Percentiles rank a stretch among this genome's conserved stretches.
Conservation (phyloP, 2,113 vertebrate species). For the Sander lucioperca region DNA sequence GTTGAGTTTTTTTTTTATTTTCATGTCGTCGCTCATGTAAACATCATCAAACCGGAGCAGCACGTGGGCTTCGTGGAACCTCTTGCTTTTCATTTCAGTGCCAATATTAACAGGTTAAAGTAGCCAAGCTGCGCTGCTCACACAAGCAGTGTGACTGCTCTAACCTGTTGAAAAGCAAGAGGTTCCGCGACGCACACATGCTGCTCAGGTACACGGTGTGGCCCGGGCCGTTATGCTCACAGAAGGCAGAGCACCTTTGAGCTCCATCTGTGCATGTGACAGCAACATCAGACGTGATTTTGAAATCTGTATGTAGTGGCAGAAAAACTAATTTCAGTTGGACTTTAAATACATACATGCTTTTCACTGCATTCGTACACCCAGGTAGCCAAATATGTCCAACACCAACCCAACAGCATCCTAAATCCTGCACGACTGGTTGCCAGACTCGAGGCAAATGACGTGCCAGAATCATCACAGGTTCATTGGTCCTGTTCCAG, state of each 20-base stretch:
- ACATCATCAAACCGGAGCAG: too few relatives aligned
- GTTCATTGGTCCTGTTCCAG: conserved; percentile 38
- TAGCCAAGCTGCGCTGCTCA: too few relatives aligned
- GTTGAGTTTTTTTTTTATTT: too few relatives aligned
- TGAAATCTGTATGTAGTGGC: not conserved
- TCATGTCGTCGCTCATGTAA: too few relatives aligned
- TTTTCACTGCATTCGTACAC: not conserved
- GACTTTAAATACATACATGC: not conserved
- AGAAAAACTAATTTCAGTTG: not conserved
- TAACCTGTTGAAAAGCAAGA: too few relatives aligned
- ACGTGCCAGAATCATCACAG: conserved; percentile 10
- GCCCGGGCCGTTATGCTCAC: not conserved
- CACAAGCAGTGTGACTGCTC: too few relatives aligned
- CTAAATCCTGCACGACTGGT: not conserved
- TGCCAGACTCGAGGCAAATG: conserved; percentile 25
- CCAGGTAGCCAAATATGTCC: not conserved
- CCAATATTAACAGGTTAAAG: too few relatives aligned
- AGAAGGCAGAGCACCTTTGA: too few relatives aligned
- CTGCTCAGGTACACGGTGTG: not conserved
- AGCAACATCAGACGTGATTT: not conserved
- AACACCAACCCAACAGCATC: not conserved
- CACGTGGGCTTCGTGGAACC: too few relatives aligned
- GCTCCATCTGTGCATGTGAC: too few relatives aligned
- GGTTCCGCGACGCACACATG: not conserved
- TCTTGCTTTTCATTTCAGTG: too few relatives aligned